A percentile compares a stretch with the other conserved stretches of the same genome.
Evolutionary conservation across 2,113 vertebrate species (phyloP).

Genomic region (Cephalopholis sonnerati): DNA sequence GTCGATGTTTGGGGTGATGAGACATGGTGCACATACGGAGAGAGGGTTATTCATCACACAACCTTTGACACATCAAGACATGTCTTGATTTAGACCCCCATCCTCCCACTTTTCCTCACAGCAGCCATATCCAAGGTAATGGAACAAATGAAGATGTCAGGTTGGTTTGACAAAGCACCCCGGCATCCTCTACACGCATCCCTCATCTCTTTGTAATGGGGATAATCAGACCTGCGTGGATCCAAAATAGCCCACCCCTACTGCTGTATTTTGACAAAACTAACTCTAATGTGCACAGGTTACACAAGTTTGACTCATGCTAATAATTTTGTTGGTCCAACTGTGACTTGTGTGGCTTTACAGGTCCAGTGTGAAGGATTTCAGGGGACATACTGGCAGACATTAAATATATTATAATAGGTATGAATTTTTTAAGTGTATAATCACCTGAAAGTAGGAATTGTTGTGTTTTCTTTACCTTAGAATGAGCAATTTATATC

Average conservation of each 20-base stretch:
- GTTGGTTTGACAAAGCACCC: slow-evolving; percentile 35
- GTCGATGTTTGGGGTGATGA: neutral
- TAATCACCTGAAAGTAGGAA: no score
- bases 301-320: neutral
- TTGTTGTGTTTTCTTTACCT: no score
- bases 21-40: neutral
- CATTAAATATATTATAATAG: no score
- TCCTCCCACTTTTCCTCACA: slow-evolving; percentile 3
- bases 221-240: slow-evolving; percentile 9
- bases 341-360: neutral
- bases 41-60: slow-evolving; percentile 27
- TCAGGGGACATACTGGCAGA: no score
- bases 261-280: neutral
- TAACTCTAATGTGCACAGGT: neutral
- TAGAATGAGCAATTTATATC: no score
- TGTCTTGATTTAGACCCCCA: slow-evolving; percentile 14
- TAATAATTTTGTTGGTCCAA: neutral
- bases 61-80: slow-evolving; percentile 16
- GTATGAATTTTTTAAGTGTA: no score
- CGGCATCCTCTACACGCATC: neutral
- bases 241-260: neutral
- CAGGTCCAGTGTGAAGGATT: no score
- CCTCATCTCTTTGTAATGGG: slow-evolving; percentile 14
- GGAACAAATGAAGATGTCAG: slow-evolving; percentile 38
- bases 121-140: neutral